A percentile compares a stretch with the other conserved stretches of the same genome.
These are phyloP conservation scores for Adelosebastes latens DNA, from an alignment of 2,797 vertebrate species.

Conservation along the genomic window DNA sequence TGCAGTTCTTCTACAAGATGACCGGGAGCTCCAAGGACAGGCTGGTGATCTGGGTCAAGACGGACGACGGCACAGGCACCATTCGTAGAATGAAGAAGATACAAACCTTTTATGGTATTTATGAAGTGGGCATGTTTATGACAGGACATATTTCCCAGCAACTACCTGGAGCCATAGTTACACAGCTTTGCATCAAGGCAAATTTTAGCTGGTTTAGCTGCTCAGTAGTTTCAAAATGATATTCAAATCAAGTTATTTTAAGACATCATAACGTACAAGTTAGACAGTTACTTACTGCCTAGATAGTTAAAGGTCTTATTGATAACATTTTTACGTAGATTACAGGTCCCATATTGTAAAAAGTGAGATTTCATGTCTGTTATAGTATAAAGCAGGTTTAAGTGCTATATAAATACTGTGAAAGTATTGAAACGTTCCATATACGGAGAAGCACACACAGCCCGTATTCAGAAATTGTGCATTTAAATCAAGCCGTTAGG, in stretches of 20 bases:
- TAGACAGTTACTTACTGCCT: too few species aligned
- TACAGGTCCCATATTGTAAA: too few species aligned
- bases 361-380: too few species aligned
- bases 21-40: constrained; percentile 85
- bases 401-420: too few species aligned
- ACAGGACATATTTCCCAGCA: neutral
- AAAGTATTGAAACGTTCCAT: too few species aligned
- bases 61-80: constrained; percentile 86
- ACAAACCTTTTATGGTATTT: constrained; percentile 86
- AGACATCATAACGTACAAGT: neutral
- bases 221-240: neutral
- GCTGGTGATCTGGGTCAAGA: constrained; percentile 87
- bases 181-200: constrained; percentile 4
- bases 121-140: neutral
- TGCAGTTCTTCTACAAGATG: constrained; percentile 95
- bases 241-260: constrained; percentile 37
- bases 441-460: too few species aligned
- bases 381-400: too few species aligned
- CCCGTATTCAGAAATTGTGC: too few species aligned
- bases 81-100: constrained; percentile 87
- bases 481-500: too few species aligned
- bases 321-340: too few species aligned
- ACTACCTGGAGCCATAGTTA: neutral
- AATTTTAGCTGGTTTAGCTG: constrained; percentile 4
- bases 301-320: too few species aligned